Base-by-base conservation (phyloP, 2,888 invertebrate genomes). In the Latrodectus hesperus region DNA sequence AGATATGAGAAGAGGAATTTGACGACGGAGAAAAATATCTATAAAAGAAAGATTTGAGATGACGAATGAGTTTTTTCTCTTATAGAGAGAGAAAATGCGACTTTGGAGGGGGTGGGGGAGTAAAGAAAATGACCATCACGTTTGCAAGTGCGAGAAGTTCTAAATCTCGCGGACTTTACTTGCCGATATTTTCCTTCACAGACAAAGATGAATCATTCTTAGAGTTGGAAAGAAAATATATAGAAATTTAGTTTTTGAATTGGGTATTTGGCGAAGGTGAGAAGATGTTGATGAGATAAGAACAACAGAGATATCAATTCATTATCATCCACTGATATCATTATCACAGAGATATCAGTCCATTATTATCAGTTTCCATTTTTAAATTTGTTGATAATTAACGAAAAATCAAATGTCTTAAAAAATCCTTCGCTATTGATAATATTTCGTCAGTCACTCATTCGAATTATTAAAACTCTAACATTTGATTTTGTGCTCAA, bases 81-180 rank as follows among this genome's bases (percentile, higher is more conserved):
- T 11, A n/a, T 12, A n/a, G 60, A n/a, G 9, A 14, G 72, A 77
- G 84, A 72, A 76, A 84, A 84, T 82, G 82, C 75, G 82, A 55
- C 55, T 84, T 84, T 77, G 77, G n/a, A 60, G 38, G 38, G 2
- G 38, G 38, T 38, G 38, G 38, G 6, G 38, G 4, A 4, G 6
- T 1, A 60, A 84, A 76, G 49, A 67, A 71, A 77, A 67, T 84
- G 84, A 67, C 84, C 84, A 77, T 12, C 65, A n/a, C 64, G 60
- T 60, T 60, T 16, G 51, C 49, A 51, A 16, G 67, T 9, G 73
- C 26, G 52, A 60, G 73, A 81, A 74, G 67, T 75, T 67, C 72
- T 84, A 84, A 77, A 84, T 77, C 84, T 84, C 72, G 75, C 67
- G 72, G 84, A 77, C 84, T 84, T 84, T 84, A 84, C 77, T 84